Evolutionary conservation across 2,797 vertebrate species (phyloP).

Genomic region (Podarcis lilfordi): DNA sequence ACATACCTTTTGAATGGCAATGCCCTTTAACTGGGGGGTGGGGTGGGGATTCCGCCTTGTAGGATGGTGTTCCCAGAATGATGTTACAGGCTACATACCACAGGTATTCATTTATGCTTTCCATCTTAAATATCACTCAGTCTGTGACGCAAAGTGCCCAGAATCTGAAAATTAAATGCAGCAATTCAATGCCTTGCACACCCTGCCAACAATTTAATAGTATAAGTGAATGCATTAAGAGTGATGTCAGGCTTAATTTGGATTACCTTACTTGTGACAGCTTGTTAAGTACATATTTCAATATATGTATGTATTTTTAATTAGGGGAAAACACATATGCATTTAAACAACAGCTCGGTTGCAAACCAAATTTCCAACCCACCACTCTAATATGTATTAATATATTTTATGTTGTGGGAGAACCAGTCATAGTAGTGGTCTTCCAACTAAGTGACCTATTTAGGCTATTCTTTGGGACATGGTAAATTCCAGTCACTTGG

Average conservation of each 20-base stretch:
- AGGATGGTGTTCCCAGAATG: constrained; percentile 4
- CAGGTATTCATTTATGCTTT: constrained; percentile 20
- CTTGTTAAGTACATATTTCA: constrained; percentile 66
- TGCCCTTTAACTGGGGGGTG: too few relatives aligned
- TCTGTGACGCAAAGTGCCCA: background rate
- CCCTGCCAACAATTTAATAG: constrained; percentile 67
- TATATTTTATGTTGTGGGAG: background rate
- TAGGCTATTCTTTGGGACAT: constrained; percentile 16
- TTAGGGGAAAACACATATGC: constrained; percentile 58
- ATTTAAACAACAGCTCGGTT: constrained; percentile 51
- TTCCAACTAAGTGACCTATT: constrained; percentile 27
- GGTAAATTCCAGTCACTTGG: constrained; percentile 21
- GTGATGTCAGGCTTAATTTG: constrained; percentile 64
- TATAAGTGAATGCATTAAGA: constrained; percentile 64
- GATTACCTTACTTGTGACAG: constrained; percentile 61
- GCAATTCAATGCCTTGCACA: constrained; percentile 56
- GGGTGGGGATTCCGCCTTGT: too few relatives aligned
- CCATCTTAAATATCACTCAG: constrained; percentile 21
- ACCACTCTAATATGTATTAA: constrained; percentile 2
- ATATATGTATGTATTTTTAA: constrained; percentile 48
- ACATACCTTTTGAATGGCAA: too few relatives aligned
- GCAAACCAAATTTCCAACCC: constrained; percentile 22
- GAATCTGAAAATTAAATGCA: constrained; percentile 43
- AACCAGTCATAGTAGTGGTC: background rate
- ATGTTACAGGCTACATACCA: background rate